phyloP scores from a whole-genome alignment of 1,140 invertebrate genomes.

The Trichogramma pretiosum region DNA sequence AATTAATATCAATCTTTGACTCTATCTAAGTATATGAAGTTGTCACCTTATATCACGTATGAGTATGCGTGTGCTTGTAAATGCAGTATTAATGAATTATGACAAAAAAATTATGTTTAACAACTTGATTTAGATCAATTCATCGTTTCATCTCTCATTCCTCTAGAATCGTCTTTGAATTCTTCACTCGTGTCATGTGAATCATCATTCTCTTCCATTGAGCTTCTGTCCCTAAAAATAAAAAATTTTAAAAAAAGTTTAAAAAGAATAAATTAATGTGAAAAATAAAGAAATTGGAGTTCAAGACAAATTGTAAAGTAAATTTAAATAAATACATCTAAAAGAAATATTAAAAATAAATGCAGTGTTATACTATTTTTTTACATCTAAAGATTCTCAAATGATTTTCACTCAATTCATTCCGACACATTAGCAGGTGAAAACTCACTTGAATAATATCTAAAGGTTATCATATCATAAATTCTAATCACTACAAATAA shows the following conservation, averaged over 20 bases:
- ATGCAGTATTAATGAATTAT: neutral
- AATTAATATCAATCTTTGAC: slow-evolving; percentile 5
- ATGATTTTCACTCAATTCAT: neutral
- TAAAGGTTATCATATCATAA: no score
- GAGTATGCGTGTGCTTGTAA: no score
- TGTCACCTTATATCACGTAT: neutral
- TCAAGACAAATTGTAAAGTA: no score
- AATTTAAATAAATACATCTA: no score
- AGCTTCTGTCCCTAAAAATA: slow-evolving; percentile 7
- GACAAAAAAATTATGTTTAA: neutral
- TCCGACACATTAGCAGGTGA: no score
- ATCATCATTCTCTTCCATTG: neutral
- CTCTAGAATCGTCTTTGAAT: slow-evolving; percentile 8
- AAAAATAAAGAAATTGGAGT: no score
- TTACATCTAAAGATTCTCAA: neutral
- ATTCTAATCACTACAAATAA: no score
- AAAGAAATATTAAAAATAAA: no score
- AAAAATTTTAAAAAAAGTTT: slow-evolving; percentile 1
- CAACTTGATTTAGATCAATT: slow-evolving; percentile 2
- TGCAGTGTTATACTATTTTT: no score
- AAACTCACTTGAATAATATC: no score
- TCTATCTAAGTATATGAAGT: slow-evolving; percentile 5
- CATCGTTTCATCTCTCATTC: slow-evolving; percentile 9
- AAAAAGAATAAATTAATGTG: no score
- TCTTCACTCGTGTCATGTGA: slow-evolving; percentile 3